A percentile compares a stretch with the other conserved stretches of the same genome.
Evolutionary conservation across 2,113 vertebrate species (phyloP).

Genomic region (Tetraodon nigroviridis): DNA sequence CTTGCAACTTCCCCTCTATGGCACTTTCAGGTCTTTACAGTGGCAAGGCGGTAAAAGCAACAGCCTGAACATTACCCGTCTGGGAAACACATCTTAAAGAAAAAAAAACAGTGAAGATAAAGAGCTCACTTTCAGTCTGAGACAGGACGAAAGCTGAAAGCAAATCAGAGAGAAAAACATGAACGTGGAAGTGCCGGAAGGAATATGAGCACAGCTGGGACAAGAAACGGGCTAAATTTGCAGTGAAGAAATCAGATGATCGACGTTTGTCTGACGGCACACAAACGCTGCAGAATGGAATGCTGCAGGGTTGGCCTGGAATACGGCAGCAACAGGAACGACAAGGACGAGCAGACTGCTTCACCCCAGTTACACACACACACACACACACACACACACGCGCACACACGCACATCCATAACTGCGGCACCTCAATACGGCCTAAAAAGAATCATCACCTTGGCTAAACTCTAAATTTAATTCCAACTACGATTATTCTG

Average conservation of each 20-base stretch:
- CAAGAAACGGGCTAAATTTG: constrained; percentile 56
- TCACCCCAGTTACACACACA: neutral
- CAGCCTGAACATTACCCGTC: constrained; percentile 54
- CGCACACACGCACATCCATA: neutral
- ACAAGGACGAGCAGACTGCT: neutral
- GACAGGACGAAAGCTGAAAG: constrained; percentile 8
- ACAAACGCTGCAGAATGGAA: no score
- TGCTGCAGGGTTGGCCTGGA: constrained; percentile 14
- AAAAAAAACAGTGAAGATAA: constrained; percentile 18
- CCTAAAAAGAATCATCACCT: constrained; percentile 7
- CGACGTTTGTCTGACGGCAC: constrained; percentile 1
- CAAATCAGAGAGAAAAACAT: constrained; percentile 6
- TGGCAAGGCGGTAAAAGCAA: constrained; percentile 62
- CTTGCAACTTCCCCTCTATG: constrained; percentile 59
- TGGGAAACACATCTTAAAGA: constrained; percentile 32
- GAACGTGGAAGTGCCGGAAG: constrained; percentile 53
- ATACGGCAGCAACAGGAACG: constrained; percentile 28
- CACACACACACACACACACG: constrained; percentile 6
- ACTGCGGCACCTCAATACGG: no score
- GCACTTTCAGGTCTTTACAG: constrained; percentile 71
- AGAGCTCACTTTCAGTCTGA: constrained; percentile 4
- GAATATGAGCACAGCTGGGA: constrained; percentile 58
- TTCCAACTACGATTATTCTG: no score
- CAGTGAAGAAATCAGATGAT: constrained; percentile 27
- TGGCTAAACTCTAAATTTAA: no score